A percentile compares a stretch with the other conserved stretches of the same genome.
These are phyloP conservation scores for Phyllotreta striolata DNA, from an alignment of 2,888 invertebrate species.

Conservation along the genomic window DNA sequence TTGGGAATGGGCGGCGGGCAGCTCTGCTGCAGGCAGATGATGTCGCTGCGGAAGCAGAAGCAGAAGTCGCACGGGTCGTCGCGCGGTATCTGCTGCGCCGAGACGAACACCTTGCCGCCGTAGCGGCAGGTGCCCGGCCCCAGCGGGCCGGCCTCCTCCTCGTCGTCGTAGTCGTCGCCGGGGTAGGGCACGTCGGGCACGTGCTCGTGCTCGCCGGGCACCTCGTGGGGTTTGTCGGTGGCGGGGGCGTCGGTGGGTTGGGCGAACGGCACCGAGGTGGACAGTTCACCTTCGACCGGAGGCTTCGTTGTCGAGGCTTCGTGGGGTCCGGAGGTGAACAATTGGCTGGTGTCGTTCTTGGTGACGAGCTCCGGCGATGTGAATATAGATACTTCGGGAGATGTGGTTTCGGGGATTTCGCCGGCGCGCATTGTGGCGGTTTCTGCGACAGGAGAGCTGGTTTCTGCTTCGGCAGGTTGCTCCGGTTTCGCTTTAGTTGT, in stretches of 20 bases:
- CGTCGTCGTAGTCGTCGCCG: constrained; percentile 76
- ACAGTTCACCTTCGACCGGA: constrained; percentile 50
- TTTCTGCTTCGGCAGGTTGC: constrained; percentile 4
- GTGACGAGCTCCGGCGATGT: constrained; percentile 34
- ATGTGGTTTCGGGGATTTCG: neutral
- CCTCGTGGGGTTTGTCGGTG: constrained; percentile 43
- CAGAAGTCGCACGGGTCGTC: constrained; percentile 96
- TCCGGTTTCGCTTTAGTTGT: neutral
- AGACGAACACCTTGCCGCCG: constrained; percentile 91
- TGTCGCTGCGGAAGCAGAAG: constrained; percentile 96
- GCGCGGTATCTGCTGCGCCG: constrained; percentile 93
- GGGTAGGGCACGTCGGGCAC: constrained; percentile 54
- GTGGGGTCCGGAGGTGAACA: constrained; percentile 44
- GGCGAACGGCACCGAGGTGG: constrained; percentile 50
- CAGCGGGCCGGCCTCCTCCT: constrained; percentile 78
- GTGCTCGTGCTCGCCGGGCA: constrained; percentile 51
- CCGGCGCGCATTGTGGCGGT: neutral
- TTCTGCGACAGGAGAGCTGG: neutral
- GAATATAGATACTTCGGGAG: constrained; percentile 21
- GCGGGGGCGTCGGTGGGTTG: constrained; percentile 35
- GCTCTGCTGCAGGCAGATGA: constrained; percentile 93
- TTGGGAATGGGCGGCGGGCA: constrained; percentile 93
- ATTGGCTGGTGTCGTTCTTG: constrained; percentile 28
- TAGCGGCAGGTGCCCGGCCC: constrained; percentile 92
- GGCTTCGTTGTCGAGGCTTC: constrained; percentile 41